Evolutionary conservation across 2,888 invertebrate species (phyloP), one percentile per base, ranked within the genome.

Genomic region (Adineta ricciae): DNA sequence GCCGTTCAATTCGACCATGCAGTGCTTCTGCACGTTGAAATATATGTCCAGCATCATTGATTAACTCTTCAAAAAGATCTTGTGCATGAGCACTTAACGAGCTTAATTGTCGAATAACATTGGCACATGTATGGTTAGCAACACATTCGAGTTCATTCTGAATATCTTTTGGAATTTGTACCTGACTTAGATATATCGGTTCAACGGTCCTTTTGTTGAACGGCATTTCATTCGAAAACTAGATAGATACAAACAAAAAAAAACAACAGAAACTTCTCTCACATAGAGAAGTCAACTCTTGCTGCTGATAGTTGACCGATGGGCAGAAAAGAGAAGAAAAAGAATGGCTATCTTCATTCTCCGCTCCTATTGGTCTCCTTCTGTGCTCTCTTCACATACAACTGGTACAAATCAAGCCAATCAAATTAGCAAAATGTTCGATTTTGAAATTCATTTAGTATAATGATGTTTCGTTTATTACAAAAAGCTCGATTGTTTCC

Each of bases 121-220:
- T 97, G 86, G 98, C 96, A 88, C 99, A 93, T 0, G 97, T 96
- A 88, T 96, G 96, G 91, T 99, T 99, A 84, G 98, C 96, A 87
- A 96, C 96, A 86, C 96, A 97, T 92, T 99, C 97, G 87, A 99
- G 92, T 91, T 99, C 99, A 88, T 96, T 96, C 41, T 88, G 88
- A 46, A 89, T 88, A 73, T 88, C 88, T 49, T 89, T 88, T 87
- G 95, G 95, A 88, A 97, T 94, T 87, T 95, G 95, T 88, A 95
- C 95, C 86, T 96, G 93, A 87, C 96, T 95, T 89, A 99, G 95
- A 92, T 95, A 94, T 89, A 95, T 94, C 87, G 99, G 99, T 91
- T 96, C 96, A 89, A 99, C 95, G 89, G 95, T 93, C 90, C 98
- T 94, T 92, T 99, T 97, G 87, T 96, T 96, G 90, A 99, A 94